These are phyloP conservation scores for Bradysia coprophila DNA, from an alignment of 1,140 invertebrate genomes.

Conservation along the genomic window DNA sequence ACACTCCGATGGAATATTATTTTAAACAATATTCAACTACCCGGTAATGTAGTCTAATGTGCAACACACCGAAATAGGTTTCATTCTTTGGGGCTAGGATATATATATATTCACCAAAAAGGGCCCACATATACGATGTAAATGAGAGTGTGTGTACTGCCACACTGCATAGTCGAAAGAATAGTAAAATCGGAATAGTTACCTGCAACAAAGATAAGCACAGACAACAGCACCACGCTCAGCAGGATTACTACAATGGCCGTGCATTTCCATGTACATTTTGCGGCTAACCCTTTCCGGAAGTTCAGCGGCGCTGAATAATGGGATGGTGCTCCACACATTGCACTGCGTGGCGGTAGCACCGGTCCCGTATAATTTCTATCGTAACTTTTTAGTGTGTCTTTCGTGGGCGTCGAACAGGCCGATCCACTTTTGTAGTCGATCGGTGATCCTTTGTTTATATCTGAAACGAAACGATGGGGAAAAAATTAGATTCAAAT, in stretches of 20 bases:
- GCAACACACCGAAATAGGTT: too few relatives aligned
- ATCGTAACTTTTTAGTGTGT: slow-evolving; percentile 42
- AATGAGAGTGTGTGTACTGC: too few relatives aligned
- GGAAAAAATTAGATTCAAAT: slow-evolving; percentile 4
- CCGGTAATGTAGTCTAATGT: too few relatives aligned
- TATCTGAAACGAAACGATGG: slow-evolving; percentile 40
- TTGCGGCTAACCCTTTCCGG: slow-evolving; percentile 66
- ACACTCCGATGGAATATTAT: too few relatives aligned
- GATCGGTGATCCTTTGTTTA: slow-evolving; percentile 70
- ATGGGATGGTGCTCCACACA: slow-evolving; percentile 24
- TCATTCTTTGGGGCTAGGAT: too few relatives aligned
- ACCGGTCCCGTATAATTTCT: slow-evolving; percentile 40
- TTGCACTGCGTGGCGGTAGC: slow-evolving; percentile 51
- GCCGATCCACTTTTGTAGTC: slow-evolving; percentile 50
- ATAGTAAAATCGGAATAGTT: slow-evolving; percentile 18
- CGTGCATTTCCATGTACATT: slow-evolving; percentile 79
- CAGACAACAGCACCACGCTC: slow-evolving; percentile 57
- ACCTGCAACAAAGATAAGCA: slow-evolving; percentile 79
- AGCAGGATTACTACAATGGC: slow-evolving; percentile 71
- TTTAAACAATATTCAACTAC: too few relatives aligned
- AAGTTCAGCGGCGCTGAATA: slow-evolving; percentile 42
- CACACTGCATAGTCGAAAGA: too few relatives aligned
- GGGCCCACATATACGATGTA: too few relatives aligned
- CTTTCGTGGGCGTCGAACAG: slow-evolving; percentile 24
- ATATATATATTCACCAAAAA: too few relatives aligned